Evolutionary conservation across 2,113 vertebrate genomes (phyloP).

Genomic region (Xiphophorus hellerii): DNA sequence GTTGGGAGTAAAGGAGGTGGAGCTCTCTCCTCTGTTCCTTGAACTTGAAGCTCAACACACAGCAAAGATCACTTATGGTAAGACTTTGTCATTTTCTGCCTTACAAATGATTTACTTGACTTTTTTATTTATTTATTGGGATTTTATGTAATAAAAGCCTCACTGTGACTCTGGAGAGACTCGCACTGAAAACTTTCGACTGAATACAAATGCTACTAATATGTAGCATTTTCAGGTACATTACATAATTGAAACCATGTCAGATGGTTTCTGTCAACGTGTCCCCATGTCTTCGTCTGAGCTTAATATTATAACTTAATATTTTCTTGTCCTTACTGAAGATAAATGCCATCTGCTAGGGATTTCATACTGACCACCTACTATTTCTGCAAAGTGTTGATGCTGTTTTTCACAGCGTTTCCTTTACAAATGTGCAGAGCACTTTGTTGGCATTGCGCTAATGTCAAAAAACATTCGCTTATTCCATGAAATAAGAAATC

Average conservation of each 20-base stretch:
- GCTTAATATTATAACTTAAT: conserved; percentile 8
- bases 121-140: neutral
- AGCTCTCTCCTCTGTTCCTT: conserved; percentile 81
- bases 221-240: neutral
- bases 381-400: neutral
- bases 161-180: no score
- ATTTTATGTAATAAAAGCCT: no score
- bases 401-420: no score
- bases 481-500: no score
- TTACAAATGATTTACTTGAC: neutral
- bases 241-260: neutral
- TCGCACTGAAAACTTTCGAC: no score
- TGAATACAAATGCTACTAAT: neutral
- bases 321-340: conserved; percentile 26
- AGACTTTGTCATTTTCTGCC: conserved; percentile 40
- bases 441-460: no score
- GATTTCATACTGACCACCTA: conserved; percentile 34
- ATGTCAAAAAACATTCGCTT: no score
- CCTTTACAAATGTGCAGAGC: no score
- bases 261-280: conserved; percentile 9
- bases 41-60: conserved; percentile 75
- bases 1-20: conserved; percentile 85
- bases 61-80: conserved; percentile 85
- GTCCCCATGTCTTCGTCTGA: neutral
- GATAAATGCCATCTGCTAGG: conserved; percentile 30